Evolutionary conservation across 2,888 invertebrate genomes (phyloP).

Genomic region (Pecten maximus): DNA sequence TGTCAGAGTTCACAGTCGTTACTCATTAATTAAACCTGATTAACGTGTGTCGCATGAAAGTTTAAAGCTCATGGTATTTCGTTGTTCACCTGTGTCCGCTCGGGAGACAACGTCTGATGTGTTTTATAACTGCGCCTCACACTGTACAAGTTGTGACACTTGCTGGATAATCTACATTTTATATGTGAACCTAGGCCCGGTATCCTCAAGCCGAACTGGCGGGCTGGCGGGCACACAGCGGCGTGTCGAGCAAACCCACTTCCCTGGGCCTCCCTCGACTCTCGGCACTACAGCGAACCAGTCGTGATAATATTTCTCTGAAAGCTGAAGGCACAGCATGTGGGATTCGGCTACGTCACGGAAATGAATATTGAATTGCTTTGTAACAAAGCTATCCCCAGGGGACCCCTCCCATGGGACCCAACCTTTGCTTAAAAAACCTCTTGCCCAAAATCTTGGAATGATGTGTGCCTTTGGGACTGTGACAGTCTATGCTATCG

Average conservation of each 20-base stretch:
- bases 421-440: slow-evolving; percentile 57
- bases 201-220: slow-evolving; percentile 33
- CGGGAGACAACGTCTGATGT: neutral
- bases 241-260: slow-evolving; percentile 26
- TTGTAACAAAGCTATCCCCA: slow-evolving; percentile 71
- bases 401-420: slow-evolving; percentile 68
- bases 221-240: slow-evolving; percentile 33
- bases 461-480: slow-evolving; percentile 36
- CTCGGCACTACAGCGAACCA: slow-evolving; percentile 29
- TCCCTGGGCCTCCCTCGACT: slow-evolving; percentile 30
- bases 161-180: slow-evolving; percentile 31
- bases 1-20: neutral
- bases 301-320: slow-evolving; percentile 54
- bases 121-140: neutral
- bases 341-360: slow-evolving; percentile 68
- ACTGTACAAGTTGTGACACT: slow-evolving; percentile 20
- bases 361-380: slow-evolving; percentile 77
- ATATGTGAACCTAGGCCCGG: slow-evolving; percentile 33
- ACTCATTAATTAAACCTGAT: neutral
- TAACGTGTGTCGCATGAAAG: neutral
- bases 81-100: slow-evolving; percentile 28
- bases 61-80: neutral
- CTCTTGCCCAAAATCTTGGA: neutral
- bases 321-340: slow-evolving; percentile 69
- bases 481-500: slow-evolving; percentile 53